Conservation (phyloP, 2,888 invertebrate genomes). For the Timandra comae region DNA sequence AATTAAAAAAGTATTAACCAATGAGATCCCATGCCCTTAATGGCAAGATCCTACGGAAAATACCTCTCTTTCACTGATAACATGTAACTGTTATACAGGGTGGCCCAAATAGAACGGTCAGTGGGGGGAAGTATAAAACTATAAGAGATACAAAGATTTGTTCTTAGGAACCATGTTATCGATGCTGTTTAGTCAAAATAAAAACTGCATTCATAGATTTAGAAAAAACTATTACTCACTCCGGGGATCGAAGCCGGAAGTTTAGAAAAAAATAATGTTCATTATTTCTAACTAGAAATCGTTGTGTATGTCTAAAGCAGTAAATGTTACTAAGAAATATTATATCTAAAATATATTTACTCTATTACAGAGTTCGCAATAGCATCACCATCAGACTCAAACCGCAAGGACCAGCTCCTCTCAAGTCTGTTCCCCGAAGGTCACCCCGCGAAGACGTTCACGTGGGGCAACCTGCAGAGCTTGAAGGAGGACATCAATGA, state of each 20-base stretch:
- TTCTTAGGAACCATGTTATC: no score
- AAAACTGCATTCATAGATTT: no score
- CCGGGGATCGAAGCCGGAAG: not conserved
- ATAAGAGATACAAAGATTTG: no score
- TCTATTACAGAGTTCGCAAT: slow-evolving; percentile 89
- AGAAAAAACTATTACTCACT: no score
- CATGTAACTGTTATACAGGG: no score
- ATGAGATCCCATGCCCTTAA: no score
- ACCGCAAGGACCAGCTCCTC: slow-evolving; percentile 86
- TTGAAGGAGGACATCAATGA: slow-evolving; percentile 81
- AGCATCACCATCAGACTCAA: slow-evolving; percentile 83
- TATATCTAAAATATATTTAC: no score
- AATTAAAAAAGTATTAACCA: no score
- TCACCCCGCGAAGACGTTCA: slow-evolving; percentile 86
- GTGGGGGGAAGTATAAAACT: not conserved
- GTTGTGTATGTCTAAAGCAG: no score
- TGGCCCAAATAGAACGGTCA: not conserved
- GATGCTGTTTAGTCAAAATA: no score
- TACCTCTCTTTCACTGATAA: not conserved
- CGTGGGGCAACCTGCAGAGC: slow-evolving; percentile 90
- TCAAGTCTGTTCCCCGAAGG: slow-evolving; percentile 80
- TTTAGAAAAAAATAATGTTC: not conserved
- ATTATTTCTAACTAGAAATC: no score
- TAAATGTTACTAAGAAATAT: no score
- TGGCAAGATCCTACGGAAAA: not conserved